Conservation (phyloP, 2,113 vertebrate species). For the Grammomys dolichurus region DNA sequence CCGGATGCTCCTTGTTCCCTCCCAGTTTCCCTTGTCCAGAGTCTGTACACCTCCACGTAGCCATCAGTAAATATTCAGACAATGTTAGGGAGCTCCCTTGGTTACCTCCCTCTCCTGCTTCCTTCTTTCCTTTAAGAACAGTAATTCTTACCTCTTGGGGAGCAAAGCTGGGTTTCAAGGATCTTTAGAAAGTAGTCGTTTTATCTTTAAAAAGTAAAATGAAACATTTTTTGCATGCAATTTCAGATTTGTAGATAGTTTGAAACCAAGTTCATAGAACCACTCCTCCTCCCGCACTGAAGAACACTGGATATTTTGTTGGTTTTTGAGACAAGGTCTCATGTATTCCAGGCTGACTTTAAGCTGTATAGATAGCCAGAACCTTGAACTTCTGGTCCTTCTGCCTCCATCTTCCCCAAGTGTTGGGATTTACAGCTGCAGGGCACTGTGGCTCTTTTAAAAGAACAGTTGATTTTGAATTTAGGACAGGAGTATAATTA, state of each 20-base stretch:
- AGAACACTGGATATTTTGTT: slow-evolving; percentile 25
- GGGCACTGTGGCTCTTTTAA: neutral
- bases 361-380: neutral
- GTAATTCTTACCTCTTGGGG: neutral
- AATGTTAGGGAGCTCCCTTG: neutral
- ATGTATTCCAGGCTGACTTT: neutral
- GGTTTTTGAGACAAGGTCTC: neutral
- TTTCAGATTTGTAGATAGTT: slow-evolving; percentile 32
- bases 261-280: neutral
- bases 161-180: neutral
- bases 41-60: neutral
- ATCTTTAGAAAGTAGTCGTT: slow-evolving; percentile 34
- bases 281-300: neutral
- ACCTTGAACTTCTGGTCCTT: neutral
- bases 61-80: neutral
- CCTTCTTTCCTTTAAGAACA: neutral
- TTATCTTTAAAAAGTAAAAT: neutral
- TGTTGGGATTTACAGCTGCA: neutral
- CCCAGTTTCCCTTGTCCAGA: neutral
- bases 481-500: neutral
- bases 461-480: neutral
- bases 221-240: neutral
- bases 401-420: neutral
- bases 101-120: neutral
- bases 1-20: neutral